Base-by-base conservation (phyloP, 2,113 vertebrate genomes). In the Lophochroa leadbeateri region DNA sequence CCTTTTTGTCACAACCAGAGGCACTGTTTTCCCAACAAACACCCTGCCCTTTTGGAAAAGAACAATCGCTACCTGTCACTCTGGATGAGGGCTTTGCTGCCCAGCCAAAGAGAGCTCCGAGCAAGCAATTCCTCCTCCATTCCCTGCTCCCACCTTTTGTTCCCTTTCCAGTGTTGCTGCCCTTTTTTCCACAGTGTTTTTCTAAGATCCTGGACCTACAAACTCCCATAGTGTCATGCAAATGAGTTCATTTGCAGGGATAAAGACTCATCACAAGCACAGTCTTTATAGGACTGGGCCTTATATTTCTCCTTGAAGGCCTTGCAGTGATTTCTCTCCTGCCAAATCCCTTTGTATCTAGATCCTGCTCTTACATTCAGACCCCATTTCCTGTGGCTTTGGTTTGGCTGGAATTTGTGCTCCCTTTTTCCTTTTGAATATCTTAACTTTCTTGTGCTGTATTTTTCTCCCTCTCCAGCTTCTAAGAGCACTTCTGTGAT, bases 341-440 rank as follows among this genome's bases (percentile, higher is more conserved):
- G 91, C 82, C 92, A 94, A 94, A 92, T 86, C 93, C 88, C 68
- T 91, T 80, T 97, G 91, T 94, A 79, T 88, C 92, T 91, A 67
- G 77, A 78, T 86, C 47, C 57, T 82, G 69, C 53, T 63, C 70
- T 91, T 67, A 55, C 68, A 93, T 90, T 96, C 86, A 95, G 87
- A 76, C 55, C 90, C 91, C 82, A 76, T 95, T 97, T 97, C 95
- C 94, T 96, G 92, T 92, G 91, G 83, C 83, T 97, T 95, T 95
- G 81, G 75, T 88, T 95, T 97, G 96, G 94, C 93, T 94, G 65
- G 33, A 46, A 21, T 78, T 93, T 52, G 39, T 1, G 1, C 49
- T 90, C 72, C 72, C 89, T 84, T 81, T 90, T 94, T 72, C 37
- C 46, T 77, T 76, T 76, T 88, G 94, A 96, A 95, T 93, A 77